phyloP scores from a whole-genome alignment of 2,797 vertebrate genomes.

The Chloroceryle amazona region DNA sequence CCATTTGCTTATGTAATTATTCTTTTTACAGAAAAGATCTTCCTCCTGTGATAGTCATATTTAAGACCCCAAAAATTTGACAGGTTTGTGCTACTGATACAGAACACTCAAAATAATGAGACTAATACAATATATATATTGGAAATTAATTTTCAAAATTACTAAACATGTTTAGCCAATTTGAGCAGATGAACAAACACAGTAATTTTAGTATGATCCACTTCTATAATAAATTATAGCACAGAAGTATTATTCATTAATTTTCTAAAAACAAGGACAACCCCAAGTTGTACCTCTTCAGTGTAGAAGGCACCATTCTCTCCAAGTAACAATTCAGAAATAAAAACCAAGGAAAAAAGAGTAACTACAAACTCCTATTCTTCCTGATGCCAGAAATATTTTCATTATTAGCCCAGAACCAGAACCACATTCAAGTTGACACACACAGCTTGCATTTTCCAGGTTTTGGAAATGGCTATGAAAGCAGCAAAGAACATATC shows the following conservation, averaged over 20 bases:
- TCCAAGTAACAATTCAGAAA: not conserved
- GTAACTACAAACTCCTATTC: not conserved
- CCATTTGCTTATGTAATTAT: not conserved
- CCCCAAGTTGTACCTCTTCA: not conserved
- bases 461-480: not conserved
- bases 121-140: not conserved
- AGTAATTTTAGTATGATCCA: not conserved
- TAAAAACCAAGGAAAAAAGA: not conserved
- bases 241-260: not conserved
- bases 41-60: accelerated
- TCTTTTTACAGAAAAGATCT: not conserved
- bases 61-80: not conserved
- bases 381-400: not conserved
- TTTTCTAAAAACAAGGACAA: not conserved
- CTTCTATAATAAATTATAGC: not conserved
- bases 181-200: not conserved
- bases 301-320: not conserved
- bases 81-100: not conserved
- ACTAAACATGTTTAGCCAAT: not conserved
- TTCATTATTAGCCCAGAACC: not conserved
- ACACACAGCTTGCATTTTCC: not conserved
- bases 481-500: not conserved
- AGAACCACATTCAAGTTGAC: not conserved
- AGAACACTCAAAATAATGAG: not conserved
- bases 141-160: not conserved